A percentile compares a stretch with the other conserved stretches of the same genome.
phyloP scores from a whole-genome alignment of 2,888 invertebrate genomes.

The Neoitamus cyanurus region DNA sequence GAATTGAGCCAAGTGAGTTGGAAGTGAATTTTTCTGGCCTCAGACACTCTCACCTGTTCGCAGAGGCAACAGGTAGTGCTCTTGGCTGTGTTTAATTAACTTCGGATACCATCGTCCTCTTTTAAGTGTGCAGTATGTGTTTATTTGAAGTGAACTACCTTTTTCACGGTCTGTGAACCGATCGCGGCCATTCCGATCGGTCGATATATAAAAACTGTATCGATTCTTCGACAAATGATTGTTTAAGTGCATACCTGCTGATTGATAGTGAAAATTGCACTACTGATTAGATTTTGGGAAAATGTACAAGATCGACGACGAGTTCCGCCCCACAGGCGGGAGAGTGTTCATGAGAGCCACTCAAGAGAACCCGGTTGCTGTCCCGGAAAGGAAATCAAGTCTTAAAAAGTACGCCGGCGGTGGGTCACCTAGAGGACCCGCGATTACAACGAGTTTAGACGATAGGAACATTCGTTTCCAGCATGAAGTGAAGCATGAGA shows the following conservation, averaged over 20 bases:
- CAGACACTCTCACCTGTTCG: constrained; percentile 44
- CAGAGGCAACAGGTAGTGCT: constrained; percentile 28
- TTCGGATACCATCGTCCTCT: neutral
- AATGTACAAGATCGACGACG: constrained; percentile 60
- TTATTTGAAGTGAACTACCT: constrained; percentile 11
- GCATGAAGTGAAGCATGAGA: constrained; percentile 70
- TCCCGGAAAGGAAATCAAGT: constrained; percentile 66
- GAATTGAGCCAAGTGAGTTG: neutral
- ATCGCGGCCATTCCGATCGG: neutral
- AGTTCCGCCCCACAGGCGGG: constrained; percentile 58
- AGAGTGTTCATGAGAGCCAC: constrained; percentile 60
- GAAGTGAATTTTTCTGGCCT: constrained; percentile 37
- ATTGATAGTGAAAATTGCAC: neutral
- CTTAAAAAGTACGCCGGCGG: constrained; percentile 61
- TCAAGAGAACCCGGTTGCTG: constrained; percentile 53
- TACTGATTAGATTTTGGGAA: neutral
- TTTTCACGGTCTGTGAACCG: constrained; percentile 30
- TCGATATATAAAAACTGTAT: neutral
- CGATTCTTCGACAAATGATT: neutral
- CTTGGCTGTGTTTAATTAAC: neutral
- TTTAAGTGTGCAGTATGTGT: neutral
- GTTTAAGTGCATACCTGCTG: neutral
- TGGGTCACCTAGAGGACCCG: constrained; percentile 68
- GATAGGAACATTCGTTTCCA: constrained; percentile 64
- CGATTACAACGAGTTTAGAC: constrained; percentile 72